Evolutionary conservation across 2,888 invertebrate species (phyloP), one percentile per base, ranked within the genome.

Genomic region (Drosophila subquinaria): DNA sequence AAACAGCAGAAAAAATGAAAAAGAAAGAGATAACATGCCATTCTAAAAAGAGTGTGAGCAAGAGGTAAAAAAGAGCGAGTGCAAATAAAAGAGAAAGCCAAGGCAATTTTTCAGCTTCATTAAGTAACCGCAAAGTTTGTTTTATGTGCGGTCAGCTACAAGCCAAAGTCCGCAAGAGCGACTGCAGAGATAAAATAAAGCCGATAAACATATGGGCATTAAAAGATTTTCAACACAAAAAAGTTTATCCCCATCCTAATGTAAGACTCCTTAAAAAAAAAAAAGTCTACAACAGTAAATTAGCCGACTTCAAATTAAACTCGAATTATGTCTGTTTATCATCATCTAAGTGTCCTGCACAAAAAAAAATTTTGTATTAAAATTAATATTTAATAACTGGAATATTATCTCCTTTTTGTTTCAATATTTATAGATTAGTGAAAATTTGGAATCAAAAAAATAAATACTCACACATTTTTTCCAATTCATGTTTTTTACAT

Each of bases 101-200:
- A 87, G 65, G 81, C 79, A 87, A 82, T 83, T 86, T 86, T 86
- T 85, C 86, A 85, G 88, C 79, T 88, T 82, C 82, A 86, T 86
- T 85, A 88, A 85, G 81, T 76, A 85, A 79, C 86, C 88, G 74
- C 88, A 88, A 82, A 86, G 85, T 85, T 88, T 85, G 75, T 86
- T 83, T 83, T 81, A 83, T 83, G 76, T 79, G 83, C 73, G 81
- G 86, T 75, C 65, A 75, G 75, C 66, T 64, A 68, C 69, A 76
- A 77, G 66, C 67, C 63, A 79, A 55, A 55, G 33, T 43, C 64
- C 23, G 56, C 47, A 33, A 9, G 57, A 11, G 63, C 61, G 35
- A 50, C 27, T 48, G 30, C 27, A 56, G 15, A 76, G 63, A 67
- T 66, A 56, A 68, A 64, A 65, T 67, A 62, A 67, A 68, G 51